Conservation (phyloP, 1,140 invertebrate genomes). For the Pentalonia nigronervosa region DNA sequence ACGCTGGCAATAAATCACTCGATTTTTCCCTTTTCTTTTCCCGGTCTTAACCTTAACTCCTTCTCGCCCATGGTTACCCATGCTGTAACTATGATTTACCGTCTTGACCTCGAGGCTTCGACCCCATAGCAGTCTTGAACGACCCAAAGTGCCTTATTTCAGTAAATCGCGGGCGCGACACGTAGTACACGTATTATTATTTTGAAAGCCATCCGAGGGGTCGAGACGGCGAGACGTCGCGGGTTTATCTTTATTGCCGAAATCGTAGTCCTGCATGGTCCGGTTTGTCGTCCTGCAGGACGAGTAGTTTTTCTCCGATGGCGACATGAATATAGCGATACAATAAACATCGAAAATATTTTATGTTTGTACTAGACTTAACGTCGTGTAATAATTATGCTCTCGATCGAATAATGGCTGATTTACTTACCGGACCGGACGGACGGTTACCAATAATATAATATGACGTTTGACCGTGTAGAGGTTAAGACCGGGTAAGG, state of each 20-base stretch:
- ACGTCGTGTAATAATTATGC: background rate
- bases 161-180: background rate
- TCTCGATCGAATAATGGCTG: conserved; percentile 27
- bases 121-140: conserved; percentile 1
- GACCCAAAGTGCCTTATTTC: conserved; percentile 45
- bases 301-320: no score
- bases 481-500: background rate
- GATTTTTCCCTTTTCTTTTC: conserved; percentile 34
- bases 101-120: conserved; percentile 27
- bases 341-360: no score
- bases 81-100: conserved; percentile 12
- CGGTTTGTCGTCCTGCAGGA: no score
- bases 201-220: background rate
- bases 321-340: no score
- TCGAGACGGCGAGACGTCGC: no score
- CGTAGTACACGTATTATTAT: background rate
- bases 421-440: background rate
- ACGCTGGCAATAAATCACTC: conserved; percentile 33
- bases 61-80: background rate
- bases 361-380: no score
- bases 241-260: conserved; percentile 34
- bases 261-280: no score
- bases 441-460: background rate
- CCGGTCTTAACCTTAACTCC: background rate
- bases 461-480: background rate